Evolutionary conservation across 2,797 vertebrate species (phyloP), one percentile per base, ranked within the genome.

Genomic region (Natrix natrix): DNA sequence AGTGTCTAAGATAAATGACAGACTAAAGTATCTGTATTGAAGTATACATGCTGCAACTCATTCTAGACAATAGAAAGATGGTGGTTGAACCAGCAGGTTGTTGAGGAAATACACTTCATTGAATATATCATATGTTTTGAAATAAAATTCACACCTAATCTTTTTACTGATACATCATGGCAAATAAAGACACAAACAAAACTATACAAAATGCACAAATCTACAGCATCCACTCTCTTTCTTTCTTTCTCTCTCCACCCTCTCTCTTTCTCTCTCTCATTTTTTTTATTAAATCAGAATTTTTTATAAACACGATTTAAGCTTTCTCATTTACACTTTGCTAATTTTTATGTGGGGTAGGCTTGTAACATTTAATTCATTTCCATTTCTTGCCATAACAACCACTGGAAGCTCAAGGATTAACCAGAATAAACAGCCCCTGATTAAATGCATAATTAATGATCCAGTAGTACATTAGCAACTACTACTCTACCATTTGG

Each of bases 371-470:
- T 95, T 96, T 97, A 97, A 97, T 98, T 97, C 96, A 97, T 96
- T 94, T 89, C 92, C 78, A 95, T 93, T 93, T 94, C 91, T 96
- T 95, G n/a, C 93, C 94, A 4, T 92, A 97, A 97, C 93, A 97
- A 95, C 93, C 94, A 96, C 93, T 96, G 94, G 95, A 96, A 96
- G 95, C 95, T 95, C 48, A 91, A 93, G 96, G 95, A 95, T 94
- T 94, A 96, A 95, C 74, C 66, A 90, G 96, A 97, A 98, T 96
- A 97, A 97, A 97, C 94, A 96, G 89, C 93, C 32, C 93, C 93
- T 97, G 96, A 97, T 97, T 97, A 97, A 97, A 97, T 97, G 22
- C 95, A 97, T 97, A 97, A 98, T 97, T 97, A 98, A 98, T 97
- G 94, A 93, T 93, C 43, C 48, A 32, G 95, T 96, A 93, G 96